Evolutionary conservation across 2,113 vertebrate genomes (phyloP).

Genomic region (Paralichthys olivaceus): DNA sequence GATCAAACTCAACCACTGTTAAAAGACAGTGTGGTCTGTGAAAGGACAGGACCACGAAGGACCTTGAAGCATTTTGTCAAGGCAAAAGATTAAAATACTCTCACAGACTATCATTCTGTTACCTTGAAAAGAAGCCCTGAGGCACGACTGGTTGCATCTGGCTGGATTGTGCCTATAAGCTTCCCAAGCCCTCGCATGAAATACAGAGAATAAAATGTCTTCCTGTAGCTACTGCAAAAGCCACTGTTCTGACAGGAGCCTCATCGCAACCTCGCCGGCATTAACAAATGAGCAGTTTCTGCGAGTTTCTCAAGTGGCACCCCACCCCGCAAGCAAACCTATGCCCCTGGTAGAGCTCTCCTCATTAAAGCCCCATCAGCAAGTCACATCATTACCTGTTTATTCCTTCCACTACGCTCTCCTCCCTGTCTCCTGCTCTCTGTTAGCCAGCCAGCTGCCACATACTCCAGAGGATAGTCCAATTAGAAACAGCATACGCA

Average conservation of each 20-base stretch:
- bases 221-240: neutral
- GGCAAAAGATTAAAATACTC: conserved; percentile 5
- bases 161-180: neutral
- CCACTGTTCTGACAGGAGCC: neutral
- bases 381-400: conserved; percentile 77
- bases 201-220: neutral
- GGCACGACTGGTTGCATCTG: neutral
- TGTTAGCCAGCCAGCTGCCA: conserved; percentile 72
- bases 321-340: conserved; percentile 36
- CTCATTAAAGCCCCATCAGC: conserved; percentile 78
- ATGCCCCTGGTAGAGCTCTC: conserved; percentile 55
- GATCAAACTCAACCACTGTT: neutral
- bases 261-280: neutral
- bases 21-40: neutral
- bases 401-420: conserved; percentile 60
- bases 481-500: conserved; percentile 72
- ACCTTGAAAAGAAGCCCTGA: conserved; percentile 1
- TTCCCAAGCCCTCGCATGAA: neutral
- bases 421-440: conserved; percentile 62
- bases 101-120: neutral
- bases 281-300: neutral
- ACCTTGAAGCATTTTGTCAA: neutral
- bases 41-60: neutral
- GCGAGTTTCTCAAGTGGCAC: neutral
- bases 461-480: conserved; percentile 74